A percentile compares a stretch with the other conserved stretches of the same genome.
Evolutionary conservation across 2,888 invertebrate species (phyloP).

Genomic region (Trissolcus japonicus): DNA sequence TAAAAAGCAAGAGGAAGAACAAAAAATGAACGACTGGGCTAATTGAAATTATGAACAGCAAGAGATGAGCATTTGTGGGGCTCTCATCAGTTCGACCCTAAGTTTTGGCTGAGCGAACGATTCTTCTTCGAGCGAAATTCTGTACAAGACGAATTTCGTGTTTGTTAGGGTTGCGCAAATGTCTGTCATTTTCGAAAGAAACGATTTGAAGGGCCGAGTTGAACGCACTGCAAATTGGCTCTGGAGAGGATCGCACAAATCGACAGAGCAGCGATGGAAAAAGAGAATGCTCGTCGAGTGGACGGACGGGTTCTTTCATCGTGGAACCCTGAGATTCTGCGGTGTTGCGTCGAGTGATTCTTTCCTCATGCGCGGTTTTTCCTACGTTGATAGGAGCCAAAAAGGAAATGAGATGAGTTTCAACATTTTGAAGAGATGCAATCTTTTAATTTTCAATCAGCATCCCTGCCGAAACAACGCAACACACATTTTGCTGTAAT

Average conservation of each 20-base stretch:
- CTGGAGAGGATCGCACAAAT: conserved; percentile 51
- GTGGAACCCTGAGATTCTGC: conserved; percentile 35
- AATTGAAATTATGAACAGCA: no score
- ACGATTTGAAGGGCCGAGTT: conserved; percentile 50
- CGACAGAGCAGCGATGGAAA: conserved; percentile 47
- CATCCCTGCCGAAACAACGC: no score
- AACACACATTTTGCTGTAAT: no score
- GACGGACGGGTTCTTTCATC: conserved; percentile 39
- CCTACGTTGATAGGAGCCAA: no score
- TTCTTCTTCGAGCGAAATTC: conserved; percentile 9
- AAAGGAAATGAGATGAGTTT: not conserved
- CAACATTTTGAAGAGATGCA: conserved; percentile 1
- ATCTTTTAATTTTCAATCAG: no score
- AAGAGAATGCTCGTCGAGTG: conserved; percentile 40
- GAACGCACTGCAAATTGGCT: conserved; percentile 49
- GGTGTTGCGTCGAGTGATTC: conserved; percentile 8
- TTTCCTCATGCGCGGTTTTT: not conserved
- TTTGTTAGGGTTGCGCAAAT: conserved; percentile 12
- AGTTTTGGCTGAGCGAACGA: not conserved
- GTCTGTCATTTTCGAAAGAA: conserved; percentile 40
- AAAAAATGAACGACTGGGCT: no score
- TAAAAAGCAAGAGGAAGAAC: no score
- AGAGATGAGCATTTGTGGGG: no score
- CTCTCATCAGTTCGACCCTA: no score
- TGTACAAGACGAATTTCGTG: conserved; percentile 2